A percentile compares a stretch with the other conserved stretches of the same genome.
phyloP scores from a whole-genome alignment of 2,888 invertebrate genomes.

The Drosophila stalkeri region DNA sequence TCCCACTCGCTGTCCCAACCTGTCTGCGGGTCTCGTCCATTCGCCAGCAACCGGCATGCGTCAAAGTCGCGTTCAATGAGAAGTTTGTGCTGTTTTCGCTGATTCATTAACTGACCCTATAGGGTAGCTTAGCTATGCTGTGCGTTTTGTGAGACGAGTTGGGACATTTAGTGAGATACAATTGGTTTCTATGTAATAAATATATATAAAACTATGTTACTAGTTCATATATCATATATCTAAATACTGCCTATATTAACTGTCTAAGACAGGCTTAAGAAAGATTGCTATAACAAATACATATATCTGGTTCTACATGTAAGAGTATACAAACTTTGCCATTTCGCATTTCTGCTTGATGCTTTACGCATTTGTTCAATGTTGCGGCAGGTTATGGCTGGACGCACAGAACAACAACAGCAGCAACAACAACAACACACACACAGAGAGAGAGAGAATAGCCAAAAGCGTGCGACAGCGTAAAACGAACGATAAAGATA shows the following conservation, averaged over 20 bases:
- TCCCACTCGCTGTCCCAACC: constrained; percentile 1
- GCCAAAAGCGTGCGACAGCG: constrained; percentile 63
- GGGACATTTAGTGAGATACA: neutral
- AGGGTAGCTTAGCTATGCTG: constrained; percentile 9
- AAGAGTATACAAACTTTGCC: constrained; percentile 34
- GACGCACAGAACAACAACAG: constrained; percentile 38
- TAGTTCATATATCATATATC: no score
- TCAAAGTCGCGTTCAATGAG: constrained; percentile 68
- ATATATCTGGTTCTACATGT: neutral
- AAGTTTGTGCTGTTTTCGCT: constrained; percentile 45
- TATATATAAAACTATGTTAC: no score
- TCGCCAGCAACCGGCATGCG: constrained; percentile 37
- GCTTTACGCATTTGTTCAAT: constrained; percentile 49
- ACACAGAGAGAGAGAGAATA: constrained; percentile 53
- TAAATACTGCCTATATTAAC: neutral
- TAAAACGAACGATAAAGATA: constrained; percentile 40
- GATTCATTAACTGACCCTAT: constrained; percentile 20
- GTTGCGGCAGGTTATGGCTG: constrained; percentile 77
- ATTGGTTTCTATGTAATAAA: no score
- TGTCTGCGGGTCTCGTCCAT: constrained; percentile 31
- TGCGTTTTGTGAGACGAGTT: neutral
- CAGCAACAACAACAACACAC: constrained; percentile 18
- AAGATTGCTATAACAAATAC: neutral
- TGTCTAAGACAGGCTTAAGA: neutral
- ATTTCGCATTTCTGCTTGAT: constrained; percentile 1